phyloP scores from a whole-genome alignment of 2,888 invertebrate species.

The Cantharis nigra region DNA sequence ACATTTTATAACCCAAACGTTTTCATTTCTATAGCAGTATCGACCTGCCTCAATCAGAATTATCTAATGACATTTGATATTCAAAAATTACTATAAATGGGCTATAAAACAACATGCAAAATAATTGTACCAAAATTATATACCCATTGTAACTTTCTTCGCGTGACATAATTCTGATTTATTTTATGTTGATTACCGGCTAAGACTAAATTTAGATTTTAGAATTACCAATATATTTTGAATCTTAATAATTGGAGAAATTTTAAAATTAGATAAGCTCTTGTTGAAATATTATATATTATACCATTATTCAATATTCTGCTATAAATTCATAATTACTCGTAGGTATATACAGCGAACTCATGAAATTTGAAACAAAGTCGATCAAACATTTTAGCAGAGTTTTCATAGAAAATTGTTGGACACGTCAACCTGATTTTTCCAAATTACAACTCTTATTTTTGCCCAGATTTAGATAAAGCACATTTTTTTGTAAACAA shows the following conservation, averaged over 20 bases:
- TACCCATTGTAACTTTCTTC: conserved; percentile 2
- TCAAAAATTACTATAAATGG: neutral
- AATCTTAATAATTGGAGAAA: neutral
- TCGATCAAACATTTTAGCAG: too few species aligned
- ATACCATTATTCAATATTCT: too few species aligned
- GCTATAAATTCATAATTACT: too few species aligned
- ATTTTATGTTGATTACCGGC: neutral
- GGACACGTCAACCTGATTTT: too few species aligned
- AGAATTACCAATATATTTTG: neutral
- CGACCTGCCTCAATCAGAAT: neutral
- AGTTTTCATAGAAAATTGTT: too few species aligned
- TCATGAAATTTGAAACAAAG: too few species aligned
- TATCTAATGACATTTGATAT: neutral
- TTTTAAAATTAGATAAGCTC: neutral
- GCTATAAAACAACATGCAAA: conserved; percentile 27
- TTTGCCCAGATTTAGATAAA: too few species aligned
- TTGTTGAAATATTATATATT: too few species aligned
- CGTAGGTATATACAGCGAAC: too few species aligned
- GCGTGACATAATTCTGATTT: neutral
- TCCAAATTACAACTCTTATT: too few species aligned
- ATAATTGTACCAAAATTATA: conserved; percentile 34
- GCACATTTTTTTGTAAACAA: too few species aligned
- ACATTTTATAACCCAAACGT: neutral
- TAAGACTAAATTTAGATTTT: neutral
- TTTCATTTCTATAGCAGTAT: neutral